Conservation (phyloP, 2,113 vertebrate species). For the Scortum barcoo region DNA sequence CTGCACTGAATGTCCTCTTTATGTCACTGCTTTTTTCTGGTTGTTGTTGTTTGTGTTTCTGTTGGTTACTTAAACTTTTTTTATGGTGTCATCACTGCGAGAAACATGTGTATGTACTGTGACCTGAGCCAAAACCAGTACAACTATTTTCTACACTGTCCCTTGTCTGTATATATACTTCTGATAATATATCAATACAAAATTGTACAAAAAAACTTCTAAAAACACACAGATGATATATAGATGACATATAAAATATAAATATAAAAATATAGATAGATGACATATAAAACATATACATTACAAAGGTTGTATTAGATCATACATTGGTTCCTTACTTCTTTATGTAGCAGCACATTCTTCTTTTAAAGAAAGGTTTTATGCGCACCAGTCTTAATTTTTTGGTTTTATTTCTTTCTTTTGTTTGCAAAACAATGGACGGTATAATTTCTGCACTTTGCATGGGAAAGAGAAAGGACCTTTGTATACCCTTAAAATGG, state of each 20-base stretch:
- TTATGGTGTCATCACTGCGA: neutral
- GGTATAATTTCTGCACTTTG: neutral
- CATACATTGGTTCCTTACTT: neutral
- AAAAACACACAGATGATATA: too few relatives aligned
- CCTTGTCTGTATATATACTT: constrained; percentile 19
- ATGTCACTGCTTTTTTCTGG: neutral
- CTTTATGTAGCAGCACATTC: neutral
- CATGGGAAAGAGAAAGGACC: neutral
- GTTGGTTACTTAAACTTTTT: neutral
- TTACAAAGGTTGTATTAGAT: neutral
- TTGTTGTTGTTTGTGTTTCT: neutral
- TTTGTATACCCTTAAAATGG: neutral
- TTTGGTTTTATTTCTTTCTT: neutral
- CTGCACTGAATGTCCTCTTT: neutral
- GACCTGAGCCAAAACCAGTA: constrained; percentile 31
- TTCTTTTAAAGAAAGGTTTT: too few relatives aligned
- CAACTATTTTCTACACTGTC: neutral
- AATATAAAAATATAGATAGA: too few relatives aligned
- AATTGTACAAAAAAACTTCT: too few relatives aligned
- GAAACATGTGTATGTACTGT: neutral
- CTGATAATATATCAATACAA: too few relatives aligned
- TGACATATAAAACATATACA: neutral
- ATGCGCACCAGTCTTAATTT: neutral
- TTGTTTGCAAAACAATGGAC: neutral
- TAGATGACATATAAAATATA: too few relatives aligned